phyloP scores from a whole-genome alignment of 2,797 vertebrate species.

The Acrossocheilus fasciatus region DNA sequence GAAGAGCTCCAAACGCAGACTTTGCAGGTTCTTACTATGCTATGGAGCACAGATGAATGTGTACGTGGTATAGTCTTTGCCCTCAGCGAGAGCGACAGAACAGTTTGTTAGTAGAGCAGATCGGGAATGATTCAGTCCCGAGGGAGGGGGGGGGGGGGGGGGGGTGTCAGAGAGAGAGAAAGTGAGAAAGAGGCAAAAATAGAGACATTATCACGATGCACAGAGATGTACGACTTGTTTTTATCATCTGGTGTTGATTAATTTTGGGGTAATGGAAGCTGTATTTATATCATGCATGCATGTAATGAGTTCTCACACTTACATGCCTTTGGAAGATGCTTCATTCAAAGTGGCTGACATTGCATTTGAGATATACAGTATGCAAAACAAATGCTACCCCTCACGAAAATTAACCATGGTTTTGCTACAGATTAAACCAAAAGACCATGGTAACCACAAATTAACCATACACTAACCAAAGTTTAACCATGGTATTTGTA shows the following conservation, averaged over 20 bases:
- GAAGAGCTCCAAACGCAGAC: neutral
- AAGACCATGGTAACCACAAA: too few relatives aligned
- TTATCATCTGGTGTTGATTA: slow-evolving; percentile 24
- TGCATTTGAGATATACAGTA: neutral
- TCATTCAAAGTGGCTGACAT: neutral
- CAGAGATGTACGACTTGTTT: slow-evolving; percentile 33
- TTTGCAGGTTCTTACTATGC: slow-evolving; percentile 32
- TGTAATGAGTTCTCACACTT: neutral
- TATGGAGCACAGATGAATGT: slow-evolving; percentile 39
- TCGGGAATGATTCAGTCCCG: slow-evolving; percentile 51
- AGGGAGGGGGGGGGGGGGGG: neutral
- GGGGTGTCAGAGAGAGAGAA: slow-evolving; percentile 34
- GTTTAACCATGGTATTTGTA: too few relatives aligned
- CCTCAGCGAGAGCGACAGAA: slow-evolving; percentile 39
- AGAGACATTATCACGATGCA: slow-evolving; percentile 34
- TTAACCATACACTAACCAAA: too few relatives aligned
- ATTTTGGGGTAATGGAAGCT: neutral
- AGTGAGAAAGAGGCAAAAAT: slow-evolving; percentile 44
- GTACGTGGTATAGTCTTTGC: slow-evolving; percentile 41
- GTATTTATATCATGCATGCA: slow-evolving; percentile 4
- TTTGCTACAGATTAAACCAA: too few relatives aligned
- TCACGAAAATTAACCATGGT: too few relatives aligned
- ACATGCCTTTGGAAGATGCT: slow-evolving; percentile 1
- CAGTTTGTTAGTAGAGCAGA: slow-evolving; percentile 54
- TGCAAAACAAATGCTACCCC: neutral